Evolutionary conservation across 2,113 vertebrate genomes (phyloP), one percentile per base, ranked within the genome.

Genomic region (Catharus minimus): DNA sequence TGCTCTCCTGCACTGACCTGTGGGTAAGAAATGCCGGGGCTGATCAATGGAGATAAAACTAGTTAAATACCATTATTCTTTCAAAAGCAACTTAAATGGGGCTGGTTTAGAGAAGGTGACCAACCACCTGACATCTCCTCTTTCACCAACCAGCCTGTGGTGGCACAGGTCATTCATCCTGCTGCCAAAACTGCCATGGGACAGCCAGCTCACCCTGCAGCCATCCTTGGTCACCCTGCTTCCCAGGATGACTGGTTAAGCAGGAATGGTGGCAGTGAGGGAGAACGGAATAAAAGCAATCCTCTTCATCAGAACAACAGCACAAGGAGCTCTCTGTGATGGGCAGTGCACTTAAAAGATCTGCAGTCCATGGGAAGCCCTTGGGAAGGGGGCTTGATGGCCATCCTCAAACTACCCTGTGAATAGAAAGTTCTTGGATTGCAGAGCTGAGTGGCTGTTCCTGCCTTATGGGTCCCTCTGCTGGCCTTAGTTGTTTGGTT

Each of bases 391-490:
- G 14, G 3, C 11, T 49, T 21, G 1, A 1, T 9, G 11, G 16
- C 20, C 22, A 3, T 75, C 19, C 68, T 43, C 1, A 49, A 22
- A 47, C 33, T 24, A 11, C 12, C 8, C 27, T 68, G n/a, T 47
- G 50, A 58, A 36, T 1, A 50, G 30, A 49, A 52, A 33, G 30
- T 22, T 62, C 13, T 38, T 69, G 15, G 4, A 14, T 5, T 26
- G 28, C 8, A 2, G 16, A 56, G 16, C 56, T 43, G 19, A 1
- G 0, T 7, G 30, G 15, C 52, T 57, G 32, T 36, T 84, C 49
- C 76, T 81, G 85, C 80, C 39, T 62, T 75, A 53, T 2, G 50
- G 86, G 85, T 89, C 95, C 95, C 96, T 78, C 96, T 96, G 87
- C 93, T 96, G 96, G 92, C 50, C 79, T 72, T 28, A 27, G 2